These are phyloP conservation scores for Oxyura jamaicensis DNA, from an alignment of 2,113 vertebrate genomes.

Conservation along the genomic window DNA sequence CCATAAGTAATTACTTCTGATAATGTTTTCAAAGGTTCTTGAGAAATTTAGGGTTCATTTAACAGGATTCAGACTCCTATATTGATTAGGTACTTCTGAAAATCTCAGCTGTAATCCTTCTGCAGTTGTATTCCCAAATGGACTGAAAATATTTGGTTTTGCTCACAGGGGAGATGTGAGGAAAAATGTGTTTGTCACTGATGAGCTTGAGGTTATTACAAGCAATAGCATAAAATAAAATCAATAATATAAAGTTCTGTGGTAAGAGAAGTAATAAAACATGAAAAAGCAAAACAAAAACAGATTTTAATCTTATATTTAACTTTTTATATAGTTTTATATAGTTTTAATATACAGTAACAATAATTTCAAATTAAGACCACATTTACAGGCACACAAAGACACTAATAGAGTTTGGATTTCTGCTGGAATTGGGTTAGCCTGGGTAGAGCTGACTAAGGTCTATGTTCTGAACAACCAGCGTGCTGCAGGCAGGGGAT, in stretches of 20 bases:
- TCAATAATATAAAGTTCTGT: background rate
- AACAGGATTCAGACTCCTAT: background rate
- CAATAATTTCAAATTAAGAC: background rate
- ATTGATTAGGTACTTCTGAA: background rate
- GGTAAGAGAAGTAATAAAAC: background rate
- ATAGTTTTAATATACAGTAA: background rate
- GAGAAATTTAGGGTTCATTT: background rate
- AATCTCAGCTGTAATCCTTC: rapidly evolving
- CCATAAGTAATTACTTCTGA: background rate
- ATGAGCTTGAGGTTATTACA: background rate
- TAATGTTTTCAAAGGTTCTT: background rate
- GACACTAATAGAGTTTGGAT: background rate
- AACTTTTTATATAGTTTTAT: too few relatives aligned
- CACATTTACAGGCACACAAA: background rate
- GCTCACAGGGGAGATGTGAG: background rate
- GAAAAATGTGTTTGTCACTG: background rate
- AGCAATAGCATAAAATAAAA: background rate
- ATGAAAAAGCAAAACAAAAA: background rate
- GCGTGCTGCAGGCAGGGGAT: background rate
- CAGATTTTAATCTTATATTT: rapidly evolving
- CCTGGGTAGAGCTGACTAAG: background rate
- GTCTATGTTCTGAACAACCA: background rate
- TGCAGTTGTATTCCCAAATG: background rate
- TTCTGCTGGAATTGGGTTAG: background rate
- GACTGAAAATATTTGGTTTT: background rate